Evolutionary conservation across 2,113 vertebrate genomes (phyloP).

Genomic region (Myocastor coypus): DNA sequence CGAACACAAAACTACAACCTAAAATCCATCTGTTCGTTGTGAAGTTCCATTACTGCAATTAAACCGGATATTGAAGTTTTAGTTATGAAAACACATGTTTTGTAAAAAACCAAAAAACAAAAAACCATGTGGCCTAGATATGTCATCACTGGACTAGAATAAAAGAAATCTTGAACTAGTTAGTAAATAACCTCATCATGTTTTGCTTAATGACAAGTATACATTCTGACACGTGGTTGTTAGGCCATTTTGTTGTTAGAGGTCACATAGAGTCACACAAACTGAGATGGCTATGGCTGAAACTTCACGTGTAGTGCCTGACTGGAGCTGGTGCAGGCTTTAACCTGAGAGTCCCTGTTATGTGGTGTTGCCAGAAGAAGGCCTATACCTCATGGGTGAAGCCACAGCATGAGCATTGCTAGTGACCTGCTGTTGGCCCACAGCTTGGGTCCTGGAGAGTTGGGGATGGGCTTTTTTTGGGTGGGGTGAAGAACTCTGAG

Average conservation of each 20-base stretch:
- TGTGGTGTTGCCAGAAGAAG: background rate
- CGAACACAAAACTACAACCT: background rate
- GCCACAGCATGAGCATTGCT: fast-evolving
- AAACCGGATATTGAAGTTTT: background rate
- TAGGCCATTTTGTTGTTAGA: background rate
- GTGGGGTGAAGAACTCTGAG: background rate
- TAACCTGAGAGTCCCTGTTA: background rate
- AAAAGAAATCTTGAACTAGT: background rate
- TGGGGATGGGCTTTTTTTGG: background rate
- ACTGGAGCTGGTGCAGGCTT: background rate
- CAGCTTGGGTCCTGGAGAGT: background rate
- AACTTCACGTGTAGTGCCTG: background rate
- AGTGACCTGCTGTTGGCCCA: background rate
- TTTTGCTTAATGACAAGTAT: background rate
- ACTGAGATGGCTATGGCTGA: background rate
- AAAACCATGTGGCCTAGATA: background rate
- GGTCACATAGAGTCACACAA: background rate
- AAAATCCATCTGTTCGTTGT: background rate
- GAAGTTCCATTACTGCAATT: background rate
- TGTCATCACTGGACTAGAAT: background rate
- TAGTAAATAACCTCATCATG: background rate
- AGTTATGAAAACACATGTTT: background rate
- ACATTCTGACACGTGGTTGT: background rate
- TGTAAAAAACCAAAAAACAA: background rate
- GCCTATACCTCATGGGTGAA: background rate